Percentiles rank a stretch among this genome's conserved stretches.
Conservation (phyloP, 2,888 invertebrate species). For the Neoascia interrupta region DNA sequence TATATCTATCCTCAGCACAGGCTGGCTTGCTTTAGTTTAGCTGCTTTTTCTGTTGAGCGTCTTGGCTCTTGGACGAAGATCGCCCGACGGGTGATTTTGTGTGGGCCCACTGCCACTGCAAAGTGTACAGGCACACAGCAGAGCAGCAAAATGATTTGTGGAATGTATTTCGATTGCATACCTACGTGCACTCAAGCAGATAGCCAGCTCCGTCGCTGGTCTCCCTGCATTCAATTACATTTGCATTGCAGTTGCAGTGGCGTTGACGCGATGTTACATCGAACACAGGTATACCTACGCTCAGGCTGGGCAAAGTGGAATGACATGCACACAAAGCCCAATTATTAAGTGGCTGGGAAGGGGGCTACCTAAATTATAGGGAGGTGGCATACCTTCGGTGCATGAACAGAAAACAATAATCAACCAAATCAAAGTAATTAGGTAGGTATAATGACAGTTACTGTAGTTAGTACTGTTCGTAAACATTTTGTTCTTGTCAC, state of each 20-base stretch:
- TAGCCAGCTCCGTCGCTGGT: constrained; percentile 19
- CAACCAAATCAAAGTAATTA: too few relatives aligned
- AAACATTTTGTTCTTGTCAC: too few relatives aligned
- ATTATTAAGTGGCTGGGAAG: constrained; percentile 3
- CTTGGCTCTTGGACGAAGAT: constrained; percentile 8
- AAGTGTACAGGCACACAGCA: too few relatives aligned
- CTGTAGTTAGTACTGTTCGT: too few relatives aligned
- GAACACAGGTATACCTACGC: too few relatives aligned
- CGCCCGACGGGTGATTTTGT: constrained; percentile 1
- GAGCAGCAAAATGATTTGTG: constrained; percentile 55
- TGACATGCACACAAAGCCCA: constrained; percentile 19
- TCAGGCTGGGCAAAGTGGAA: constrained; percentile 36
- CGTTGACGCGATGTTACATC: constrained; percentile 36
- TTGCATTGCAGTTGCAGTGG: constrained; percentile 31
- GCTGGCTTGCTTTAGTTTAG: too few relatives aligned
- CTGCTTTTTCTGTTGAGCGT: not conserved
- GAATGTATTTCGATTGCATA: constrained; percentile 58
- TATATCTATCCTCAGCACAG: not conserved
- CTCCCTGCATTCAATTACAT: constrained; percentile 42
- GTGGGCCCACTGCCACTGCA: too few relatives aligned
- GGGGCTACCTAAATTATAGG: too few relatives aligned
- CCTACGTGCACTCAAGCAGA: constrained; percentile 41
- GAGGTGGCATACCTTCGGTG: too few relatives aligned
- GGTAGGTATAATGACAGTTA: too few relatives aligned
- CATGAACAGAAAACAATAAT: too few relatives aligned